Evolutionary conservation across 2,888 invertebrate species (phyloP), one percentile per base, ranked within the genome.

Genomic region (Tanypteryx hageni): DNA sequence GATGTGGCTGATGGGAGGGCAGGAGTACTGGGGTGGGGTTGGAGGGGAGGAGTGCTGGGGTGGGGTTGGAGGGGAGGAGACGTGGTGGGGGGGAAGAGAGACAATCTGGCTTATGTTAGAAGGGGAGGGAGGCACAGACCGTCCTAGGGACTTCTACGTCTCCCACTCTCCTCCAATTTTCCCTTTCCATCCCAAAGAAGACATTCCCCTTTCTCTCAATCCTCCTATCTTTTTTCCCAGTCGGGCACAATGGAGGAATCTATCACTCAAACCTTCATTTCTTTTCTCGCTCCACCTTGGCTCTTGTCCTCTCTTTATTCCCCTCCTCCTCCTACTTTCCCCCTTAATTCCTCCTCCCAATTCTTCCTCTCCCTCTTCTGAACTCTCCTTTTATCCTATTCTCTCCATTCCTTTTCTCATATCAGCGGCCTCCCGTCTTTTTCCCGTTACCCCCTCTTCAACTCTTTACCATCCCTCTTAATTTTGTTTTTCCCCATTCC

Each of bases 231-330:
- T 64, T 64, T 44, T 64, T 61, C 44, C 9, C 89, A 89, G 44
- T 64, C 64, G 64, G n/a, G 64, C 89, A 64, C 89, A 68, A 64
- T 44, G 89, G 64, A 64, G 64, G 68, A 89, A 89, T 89, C 64
- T 89, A 89, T 89, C 89, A 64, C 64, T 89, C 89, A 64, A 44
- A 64, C 61, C 61, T 3, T 56, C 9, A 44, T n/a, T n/a, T 56
- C 57, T 83, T 57, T 83, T 56, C 56, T 44, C 44, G 5, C 5
- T 44, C 44, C 44, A 44, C 44, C 44, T 44, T 44, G 44, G 44
- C 44, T 44, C 44, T 44, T 44, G 44, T 44, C 44, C 5, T 44
- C 44, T 27, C 76, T 76, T 27, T 76, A 1, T 27, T 27, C 76
- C 27, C 76, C 22, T 76, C 27, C 22, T 76, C 22, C 22, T 22